phyloP scores from a whole-genome alignment of 2,888 invertebrate species.

The Quadroppia sp. region DNA sequence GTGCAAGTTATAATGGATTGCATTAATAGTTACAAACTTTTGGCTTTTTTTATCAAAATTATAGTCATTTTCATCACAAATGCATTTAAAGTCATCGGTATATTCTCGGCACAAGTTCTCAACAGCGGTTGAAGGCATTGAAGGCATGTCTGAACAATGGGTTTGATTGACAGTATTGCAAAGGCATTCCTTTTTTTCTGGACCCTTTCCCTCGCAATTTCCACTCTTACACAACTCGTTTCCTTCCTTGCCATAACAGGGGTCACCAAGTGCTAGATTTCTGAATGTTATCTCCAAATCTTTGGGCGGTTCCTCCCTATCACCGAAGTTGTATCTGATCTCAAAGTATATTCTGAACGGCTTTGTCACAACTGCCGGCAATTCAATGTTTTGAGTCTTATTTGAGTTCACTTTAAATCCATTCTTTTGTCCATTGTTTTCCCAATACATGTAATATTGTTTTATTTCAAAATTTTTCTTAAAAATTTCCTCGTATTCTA shows the following conservation, averaged over 20 bases:
- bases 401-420: neutral
- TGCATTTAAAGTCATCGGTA: neutral
- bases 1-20: too few species aligned
- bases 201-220: neutral
- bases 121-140: too few species aligned
- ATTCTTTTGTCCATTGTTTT: neutral
- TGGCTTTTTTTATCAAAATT: neutral
- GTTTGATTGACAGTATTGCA: too few species aligned
- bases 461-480: neutral
- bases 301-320: neutral
- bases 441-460: neutral
- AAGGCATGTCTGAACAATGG: too few species aligned
- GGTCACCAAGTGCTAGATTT: neutral
- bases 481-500: neutral
- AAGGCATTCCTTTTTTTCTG: neutral
- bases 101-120: neutral
- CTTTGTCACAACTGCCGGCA: neutral
- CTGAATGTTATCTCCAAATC: neutral
- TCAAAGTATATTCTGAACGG: constrained; percentile 6
- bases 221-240: neutral
- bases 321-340: neutral
- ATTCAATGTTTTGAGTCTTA: too few species aligned
- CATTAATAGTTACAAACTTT: neutral
- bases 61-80: neutral
- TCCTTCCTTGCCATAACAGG: neutral